phyloP scores from a whole-genome alignment of 2,888 invertebrate genomes.

The Frankliniella intonsa region DNA sequence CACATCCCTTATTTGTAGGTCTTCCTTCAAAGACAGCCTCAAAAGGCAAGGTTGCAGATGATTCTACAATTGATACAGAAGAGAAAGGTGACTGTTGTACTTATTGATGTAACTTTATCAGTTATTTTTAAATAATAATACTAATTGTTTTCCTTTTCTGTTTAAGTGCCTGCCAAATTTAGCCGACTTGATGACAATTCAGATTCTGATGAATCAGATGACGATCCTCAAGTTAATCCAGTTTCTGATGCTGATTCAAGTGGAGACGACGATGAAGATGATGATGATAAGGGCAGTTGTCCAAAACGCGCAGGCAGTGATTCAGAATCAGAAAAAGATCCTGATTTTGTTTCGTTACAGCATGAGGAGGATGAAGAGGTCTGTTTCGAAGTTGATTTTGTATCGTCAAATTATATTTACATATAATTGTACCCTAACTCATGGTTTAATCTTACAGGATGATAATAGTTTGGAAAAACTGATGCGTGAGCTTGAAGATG shows the following conservation, averaged over 20 bases:
- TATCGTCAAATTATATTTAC: background rate
- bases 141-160: background rate
- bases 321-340: background rate
- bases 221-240: background rate
- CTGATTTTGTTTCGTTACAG: background rate
- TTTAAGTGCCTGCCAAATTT: slow-evolving; percentile 6
- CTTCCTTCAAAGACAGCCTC: background rate
- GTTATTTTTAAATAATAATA: background rate
- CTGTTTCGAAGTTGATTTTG: background rate
- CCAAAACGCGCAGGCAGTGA: background rate
- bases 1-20: background rate
- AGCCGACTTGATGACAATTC: slow-evolving; percentile 4
- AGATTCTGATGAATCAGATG: slow-evolving; percentile 2
- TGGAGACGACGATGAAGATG: background rate
- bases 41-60: background rate
- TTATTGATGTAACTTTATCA: background rate
- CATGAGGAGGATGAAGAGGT: background rate
- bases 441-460: background rate
- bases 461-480: background rate
- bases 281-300: background rate
- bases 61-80: background rate
- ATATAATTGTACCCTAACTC: no score
- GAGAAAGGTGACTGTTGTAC: background rate
- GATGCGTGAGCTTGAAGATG: slow-evolving; percentile 10
- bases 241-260: background rate